These are phyloP conservation scores for Epizoanthus fatuus DNA, from an alignment of 92 coral and sea anemone species.

Conservation along the genomic window DNA sequence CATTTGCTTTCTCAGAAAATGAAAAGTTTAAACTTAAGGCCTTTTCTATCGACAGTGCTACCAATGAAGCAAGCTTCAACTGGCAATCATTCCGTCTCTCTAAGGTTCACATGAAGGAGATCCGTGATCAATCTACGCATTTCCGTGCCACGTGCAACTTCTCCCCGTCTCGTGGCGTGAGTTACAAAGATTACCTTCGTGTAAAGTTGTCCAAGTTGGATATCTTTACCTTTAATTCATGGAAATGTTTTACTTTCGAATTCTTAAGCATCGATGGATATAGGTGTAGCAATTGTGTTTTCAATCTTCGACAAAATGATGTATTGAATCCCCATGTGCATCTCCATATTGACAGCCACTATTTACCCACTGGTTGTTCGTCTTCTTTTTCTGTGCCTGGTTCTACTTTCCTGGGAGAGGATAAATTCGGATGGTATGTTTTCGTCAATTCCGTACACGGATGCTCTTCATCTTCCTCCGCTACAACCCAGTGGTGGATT, in stretches of 20 bases:
- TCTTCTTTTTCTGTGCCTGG: no score
- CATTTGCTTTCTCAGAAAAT: conserved; percentile 23
- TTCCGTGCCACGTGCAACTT: neutral
- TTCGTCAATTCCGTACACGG: no score
- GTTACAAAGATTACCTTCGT: conserved; percentile 48
- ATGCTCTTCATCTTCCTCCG: no score
- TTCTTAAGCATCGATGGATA: conserved; percentile 33
- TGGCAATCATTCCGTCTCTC: no score
- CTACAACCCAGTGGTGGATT: no score
- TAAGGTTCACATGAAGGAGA: no score
- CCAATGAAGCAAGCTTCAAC: conserved; percentile 22
- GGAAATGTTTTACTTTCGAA: conserved; percentile 27
- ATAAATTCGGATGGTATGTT: no score
- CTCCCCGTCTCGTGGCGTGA: conserved; percentile 7
- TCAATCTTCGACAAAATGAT: neutral
- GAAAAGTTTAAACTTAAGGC: conserved; percentile 6
- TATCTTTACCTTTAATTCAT: neutral
- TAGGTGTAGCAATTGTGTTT: conserved; percentile 24
- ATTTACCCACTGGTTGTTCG: neutral
- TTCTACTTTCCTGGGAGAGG: no score
- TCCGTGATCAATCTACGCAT: no score
- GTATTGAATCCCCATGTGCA: neutral
- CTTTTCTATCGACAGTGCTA: neutral
- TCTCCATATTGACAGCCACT: neutral
- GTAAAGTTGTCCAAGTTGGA: conserved; percentile 9